These are phyloP conservation scores for Danio aesculapii DNA, from an alignment of 2,797 vertebrate species.

Conservation along the genomic window DNA sequence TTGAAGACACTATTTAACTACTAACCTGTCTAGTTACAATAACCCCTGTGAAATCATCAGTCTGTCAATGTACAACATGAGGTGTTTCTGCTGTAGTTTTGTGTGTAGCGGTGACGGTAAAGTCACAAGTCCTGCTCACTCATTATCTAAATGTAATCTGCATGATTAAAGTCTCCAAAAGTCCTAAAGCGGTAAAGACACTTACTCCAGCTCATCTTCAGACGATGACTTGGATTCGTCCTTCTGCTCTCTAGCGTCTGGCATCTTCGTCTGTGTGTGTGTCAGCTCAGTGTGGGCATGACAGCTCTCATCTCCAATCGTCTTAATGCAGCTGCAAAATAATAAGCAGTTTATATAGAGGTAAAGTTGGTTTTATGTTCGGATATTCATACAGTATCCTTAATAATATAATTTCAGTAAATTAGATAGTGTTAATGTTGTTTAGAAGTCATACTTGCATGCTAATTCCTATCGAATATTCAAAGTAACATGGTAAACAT, in stretches of 20 bases:
- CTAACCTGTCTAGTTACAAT: background rate
- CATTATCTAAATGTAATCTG: background rate
- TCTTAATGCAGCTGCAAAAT: slow-evolving; percentile 38
- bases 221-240: slow-evolving; percentile 83
- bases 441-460: no score
- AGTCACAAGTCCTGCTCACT: background rate
- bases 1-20: no score
- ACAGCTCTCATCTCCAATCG: slow-evolving; percentile 59
- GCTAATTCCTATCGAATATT: no score
- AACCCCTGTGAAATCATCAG: slow-evolving; percentile 1
- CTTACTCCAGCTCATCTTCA: slow-evolving; percentile 83
- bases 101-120: background rate
- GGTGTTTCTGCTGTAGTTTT: background rate
- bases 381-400: no score
- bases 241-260: slow-evolving; percentile 81
- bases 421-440: no score
- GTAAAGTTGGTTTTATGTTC: no score
- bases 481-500: no score
- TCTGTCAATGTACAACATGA: background rate
- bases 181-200: slow-evolving; percentile 42
- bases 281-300: slow-evolving; percentile 62
- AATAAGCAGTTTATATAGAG: slow-evolving; percentile 25
- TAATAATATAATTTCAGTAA: no score
- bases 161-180: background rate
- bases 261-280: slow-evolving; percentile 81